Evolutionary conservation across 2,113 vertebrate genomes (phyloP), one percentile per base, ranked within the genome.

Genomic region (Malurus cyaneus): DNA sequence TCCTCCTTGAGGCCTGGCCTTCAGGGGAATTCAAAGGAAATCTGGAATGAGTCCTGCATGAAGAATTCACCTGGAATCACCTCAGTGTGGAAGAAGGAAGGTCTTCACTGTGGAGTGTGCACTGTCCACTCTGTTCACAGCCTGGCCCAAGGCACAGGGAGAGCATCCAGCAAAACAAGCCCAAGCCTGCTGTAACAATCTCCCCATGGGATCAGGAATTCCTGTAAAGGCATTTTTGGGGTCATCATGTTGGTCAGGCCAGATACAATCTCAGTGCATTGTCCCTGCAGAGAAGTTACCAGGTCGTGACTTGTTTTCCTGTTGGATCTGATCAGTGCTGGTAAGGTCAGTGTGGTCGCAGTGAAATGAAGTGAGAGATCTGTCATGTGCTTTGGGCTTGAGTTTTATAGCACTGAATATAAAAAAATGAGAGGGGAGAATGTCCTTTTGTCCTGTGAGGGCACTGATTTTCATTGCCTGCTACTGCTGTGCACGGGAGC

Each of bases 271-370:
- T 89, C 24, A 0, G 19, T 20, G 72, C n/a, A 7, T 62, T 83
- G 86, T 90, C 88, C 88, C 76, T 88, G 3, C 82, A 34, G 2
- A 65, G 79, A 2, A 47, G 67, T 8, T 90, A 82, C 83, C 52
- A 41, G 76, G 80, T 52, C 34, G 1, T 39, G 88, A 14, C 88
- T 87, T 82, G 94, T 87, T 94, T 84, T 74, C 92, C 60, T 71
- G 25, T 71, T 80, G 13, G 8, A 1, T 28, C 76, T 82, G 74
- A 36, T 14, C 53, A 4, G 57, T 14, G 53, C 67, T 49, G 88
- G 62, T 32, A 17, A 65, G 8, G 81, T 44, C 92, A 52, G 2
- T 4, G 65, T 49, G 60, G 67, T 16, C 14, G 7, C 47, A n/a
- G 60, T 20, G n/a, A 72, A 77, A 42, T 11, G 65, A 62, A 91